Conservation (phyloP, 2,888 invertebrate species). For the Carpatolechia fugitivella region DNA sequence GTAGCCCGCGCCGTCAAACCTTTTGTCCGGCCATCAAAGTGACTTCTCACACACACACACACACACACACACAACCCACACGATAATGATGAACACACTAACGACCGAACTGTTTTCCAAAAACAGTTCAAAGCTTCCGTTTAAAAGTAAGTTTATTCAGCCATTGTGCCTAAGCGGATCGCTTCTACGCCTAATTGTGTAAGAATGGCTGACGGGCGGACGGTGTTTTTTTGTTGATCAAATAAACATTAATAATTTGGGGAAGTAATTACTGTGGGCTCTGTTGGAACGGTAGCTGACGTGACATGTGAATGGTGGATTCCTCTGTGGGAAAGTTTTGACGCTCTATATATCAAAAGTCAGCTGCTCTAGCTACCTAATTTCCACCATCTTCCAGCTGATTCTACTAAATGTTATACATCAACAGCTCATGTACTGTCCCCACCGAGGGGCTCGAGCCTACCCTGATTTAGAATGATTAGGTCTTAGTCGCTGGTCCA, state of each 20-base stretch:
- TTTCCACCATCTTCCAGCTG: too few relatives aligned
- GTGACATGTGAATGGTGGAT: slow-evolving; percentile 32
- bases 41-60: too few relatives aligned
- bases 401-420: too few relatives aligned
- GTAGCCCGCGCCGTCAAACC: slow-evolving; percentile 27
- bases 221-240: slow-evolving; percentile 49
- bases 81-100: too few relatives aligned
- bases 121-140: slow-evolving; percentile 76
- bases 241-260: slow-evolving; percentile 63
- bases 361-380: too few relatives aligned
- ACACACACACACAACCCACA: too few relatives aligned
- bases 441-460: too few relatives aligned
- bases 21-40: slow-evolving; percentile 49
- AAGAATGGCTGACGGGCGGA: slow-evolving; percentile 23
- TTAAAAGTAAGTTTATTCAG: slow-evolving; percentile 61
- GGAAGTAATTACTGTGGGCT: slow-evolving; percentile 46
- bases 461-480: too few relatives aligned
- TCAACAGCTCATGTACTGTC: too few relatives aligned
- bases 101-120: slow-evolving; percentile 70
- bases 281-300: slow-evolving; percentile 40
- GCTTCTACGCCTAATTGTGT: slow-evolving; percentile 61
- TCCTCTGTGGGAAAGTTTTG: slow-evolving; percentile 5
- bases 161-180: slow-evolving; percentile 66
- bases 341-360: too few relatives aligned
- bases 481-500: too few relatives aligned